phyloP scores from a whole-genome alignment of 2,797 vertebrate genomes.

The Sitta carolinensis region DNA sequence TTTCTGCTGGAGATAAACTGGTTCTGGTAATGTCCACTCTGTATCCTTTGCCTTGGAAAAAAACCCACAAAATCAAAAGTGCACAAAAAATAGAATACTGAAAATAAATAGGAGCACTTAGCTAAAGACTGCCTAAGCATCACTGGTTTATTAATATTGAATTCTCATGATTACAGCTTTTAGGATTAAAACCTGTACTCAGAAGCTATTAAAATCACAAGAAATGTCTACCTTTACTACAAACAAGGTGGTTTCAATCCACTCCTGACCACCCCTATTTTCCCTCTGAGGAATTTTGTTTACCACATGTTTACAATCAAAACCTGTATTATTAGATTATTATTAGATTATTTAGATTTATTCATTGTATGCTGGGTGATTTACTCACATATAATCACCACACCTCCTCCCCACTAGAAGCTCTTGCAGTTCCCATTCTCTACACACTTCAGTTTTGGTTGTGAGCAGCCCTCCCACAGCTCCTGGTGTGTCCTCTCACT shows the following conservation, averaged over 20 bases:
- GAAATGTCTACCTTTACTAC: not conserved
- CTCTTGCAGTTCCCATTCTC: not conserved
- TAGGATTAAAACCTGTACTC: not conserved
- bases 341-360: too few relatives aligned
- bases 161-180: not conserved
- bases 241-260: not conserved
- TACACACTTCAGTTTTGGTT: not conserved
- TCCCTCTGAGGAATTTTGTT: not conserved
- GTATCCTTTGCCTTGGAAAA: conserved; percentile 30
- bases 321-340: not conserved
- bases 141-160: not conserved
- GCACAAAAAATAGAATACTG: not conserved
- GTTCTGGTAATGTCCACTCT: not conserved
- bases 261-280: not conserved
- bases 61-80: not conserved
- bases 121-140: not conserved
- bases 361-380: not conserved
- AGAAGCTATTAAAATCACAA: not conserved
- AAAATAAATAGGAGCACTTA: not conserved
- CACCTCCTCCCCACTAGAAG: not conserved
- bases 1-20: not conserved
- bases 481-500: not conserved
- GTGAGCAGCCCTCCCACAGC: not conserved
- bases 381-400: not conserved
- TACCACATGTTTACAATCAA: not conserved